phyloP scores from a whole-genome alignment of 2,797 vertebrate species.

The Jordanella pulchra region DNA sequence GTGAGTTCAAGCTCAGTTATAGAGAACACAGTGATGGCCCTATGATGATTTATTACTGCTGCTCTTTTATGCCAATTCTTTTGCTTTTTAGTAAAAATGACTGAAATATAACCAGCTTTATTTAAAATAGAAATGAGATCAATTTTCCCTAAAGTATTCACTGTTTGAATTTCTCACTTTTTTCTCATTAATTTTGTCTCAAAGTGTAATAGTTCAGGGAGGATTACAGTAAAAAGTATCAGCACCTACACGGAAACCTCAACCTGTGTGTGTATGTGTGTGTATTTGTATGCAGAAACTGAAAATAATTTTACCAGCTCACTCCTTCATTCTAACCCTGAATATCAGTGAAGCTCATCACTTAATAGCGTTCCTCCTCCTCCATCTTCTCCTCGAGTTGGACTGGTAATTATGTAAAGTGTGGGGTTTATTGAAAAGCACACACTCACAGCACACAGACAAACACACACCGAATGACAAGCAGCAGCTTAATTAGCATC shows the following conservation, averaged over 20 bases:
- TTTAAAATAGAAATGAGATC: neutral
- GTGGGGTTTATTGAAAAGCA: conserved; percentile 45
- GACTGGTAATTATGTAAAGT: conserved; percentile 76
- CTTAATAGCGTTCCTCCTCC: conserved; percentile 68
- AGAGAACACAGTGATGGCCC: neutral
- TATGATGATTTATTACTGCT: neutral
- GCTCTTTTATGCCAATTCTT: neutral
- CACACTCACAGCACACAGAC: conserved; percentile 20
- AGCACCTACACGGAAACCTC: neutral
- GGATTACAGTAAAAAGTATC: neutral
- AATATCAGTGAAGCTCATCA: conserved; percentile 56
- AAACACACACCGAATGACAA: conserved; percentile 41
- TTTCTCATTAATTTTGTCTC: conserved; percentile 1
- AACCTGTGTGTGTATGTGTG: conserved; percentile 4
- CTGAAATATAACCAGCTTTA: neutral
- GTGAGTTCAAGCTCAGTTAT: neutral
- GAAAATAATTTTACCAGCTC: conserved; percentile 28
- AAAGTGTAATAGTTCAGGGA: conserved; percentile 44
- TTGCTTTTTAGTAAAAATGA: neutral
- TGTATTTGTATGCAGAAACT: conserved; percentile 11
- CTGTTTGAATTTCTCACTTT: neutral
- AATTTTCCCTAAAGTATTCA: neutral
- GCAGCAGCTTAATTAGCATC: conserved; percentile 69
- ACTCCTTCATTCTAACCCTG: conserved; percentile 12
- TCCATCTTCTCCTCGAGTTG: conserved; percentile 69